Conservation (phyloP, 2,888 invertebrate genomes). For the Sepioteuthis lessoniana region DNA sequence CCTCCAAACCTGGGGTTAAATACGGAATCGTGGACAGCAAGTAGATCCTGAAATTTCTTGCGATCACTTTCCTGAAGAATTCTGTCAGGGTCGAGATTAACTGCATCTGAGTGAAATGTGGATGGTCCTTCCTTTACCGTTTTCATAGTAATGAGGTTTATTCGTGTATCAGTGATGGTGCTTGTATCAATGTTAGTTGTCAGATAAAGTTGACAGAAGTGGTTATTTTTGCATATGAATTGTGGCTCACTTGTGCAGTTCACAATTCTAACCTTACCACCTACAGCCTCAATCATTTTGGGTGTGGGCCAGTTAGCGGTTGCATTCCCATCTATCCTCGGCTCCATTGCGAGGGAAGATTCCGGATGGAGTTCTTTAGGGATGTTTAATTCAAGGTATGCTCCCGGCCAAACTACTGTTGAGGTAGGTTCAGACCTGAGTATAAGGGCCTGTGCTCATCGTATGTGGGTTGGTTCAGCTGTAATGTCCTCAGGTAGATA, state of each 20-base stretch:
- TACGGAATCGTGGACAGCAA: slow-evolving; percentile 51
- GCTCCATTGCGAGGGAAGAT: too few relatives aligned
- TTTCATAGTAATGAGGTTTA: neutral
- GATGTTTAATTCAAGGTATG: too few relatives aligned
- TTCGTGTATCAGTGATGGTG: neutral
- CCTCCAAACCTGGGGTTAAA: slow-evolving; percentile 52
- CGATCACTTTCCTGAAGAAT: neutral
- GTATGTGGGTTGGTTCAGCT: too few relatives aligned
- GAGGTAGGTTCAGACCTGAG: too few relatives aligned
- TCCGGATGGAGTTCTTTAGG: too few relatives aligned
- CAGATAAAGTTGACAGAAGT: neutral
- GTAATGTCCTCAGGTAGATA: too few relatives aligned
- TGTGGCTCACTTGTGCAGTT: neutral
- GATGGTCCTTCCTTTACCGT: neutral
- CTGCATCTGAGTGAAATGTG: neutral
- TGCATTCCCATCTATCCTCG: neutral
- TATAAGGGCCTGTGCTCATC: too few relatives aligned
- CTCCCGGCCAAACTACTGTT: too few relatives aligned
- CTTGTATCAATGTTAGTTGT: neutral
- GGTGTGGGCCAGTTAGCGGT: neutral
- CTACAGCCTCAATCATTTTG: neutral
- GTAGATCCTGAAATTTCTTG: neutral
- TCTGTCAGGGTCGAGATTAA: neutral
- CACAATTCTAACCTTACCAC: neutral
- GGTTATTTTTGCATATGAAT: neutral